These are phyloP conservation scores for Goniozus legneri DNA, from an alignment of 1,140 invertebrate genomes.

Conservation along the genomic window DNA sequence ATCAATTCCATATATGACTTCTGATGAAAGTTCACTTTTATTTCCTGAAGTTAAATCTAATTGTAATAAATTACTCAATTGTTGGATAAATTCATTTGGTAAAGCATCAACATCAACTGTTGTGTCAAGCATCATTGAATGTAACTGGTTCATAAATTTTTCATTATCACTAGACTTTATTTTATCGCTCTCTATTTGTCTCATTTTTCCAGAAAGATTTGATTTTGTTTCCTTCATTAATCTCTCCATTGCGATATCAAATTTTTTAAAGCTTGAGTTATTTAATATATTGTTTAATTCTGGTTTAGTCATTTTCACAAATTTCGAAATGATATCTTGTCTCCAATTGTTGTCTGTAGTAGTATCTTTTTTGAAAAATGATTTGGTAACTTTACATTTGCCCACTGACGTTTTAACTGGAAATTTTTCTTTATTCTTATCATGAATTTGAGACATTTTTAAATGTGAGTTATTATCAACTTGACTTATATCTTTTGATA, in stretches of 20 bases:
- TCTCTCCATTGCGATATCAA: slow-evolving; percentile 50
- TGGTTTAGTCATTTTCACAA: slow-evolving; percentile 51
- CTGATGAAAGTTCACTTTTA: too few species aligned
- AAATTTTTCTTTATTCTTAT: slow-evolving; percentile 16
- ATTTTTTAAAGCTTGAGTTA: slow-evolving; percentile 48
- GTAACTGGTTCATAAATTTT: slow-evolving; percentile 50
- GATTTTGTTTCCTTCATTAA: slow-evolving; percentile 45
- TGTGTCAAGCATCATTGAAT: slow-evolving; percentile 46
- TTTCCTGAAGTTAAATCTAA: slow-evolving; percentile 27
- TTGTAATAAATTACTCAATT: slow-evolving; percentile 47
- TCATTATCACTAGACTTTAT: slow-evolving; percentile 41
- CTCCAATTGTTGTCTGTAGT: slow-evolving; percentile 36
- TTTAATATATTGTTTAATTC: slow-evolving; percentile 52
- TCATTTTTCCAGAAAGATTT: slow-evolving; percentile 37
- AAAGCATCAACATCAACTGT: slow-evolving; percentile 42
- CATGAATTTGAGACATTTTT: slow-evolving; percentile 12
- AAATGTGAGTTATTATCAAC: background rate
- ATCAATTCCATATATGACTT: too few species aligned
- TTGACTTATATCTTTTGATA: slow-evolving; percentile 28
- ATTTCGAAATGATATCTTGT: slow-evolving; percentile 43
- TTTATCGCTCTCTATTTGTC: slow-evolving; percentile 43
- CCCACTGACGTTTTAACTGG: too few species aligned
- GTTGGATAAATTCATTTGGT: slow-evolving; percentile 49
- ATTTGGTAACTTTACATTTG: too few species aligned
- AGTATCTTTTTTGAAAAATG: too few species aligned